Evolutionary conservation across 2,113 vertebrate species (phyloP).

Genomic region (Oncorhynchus kisutch): DNA sequence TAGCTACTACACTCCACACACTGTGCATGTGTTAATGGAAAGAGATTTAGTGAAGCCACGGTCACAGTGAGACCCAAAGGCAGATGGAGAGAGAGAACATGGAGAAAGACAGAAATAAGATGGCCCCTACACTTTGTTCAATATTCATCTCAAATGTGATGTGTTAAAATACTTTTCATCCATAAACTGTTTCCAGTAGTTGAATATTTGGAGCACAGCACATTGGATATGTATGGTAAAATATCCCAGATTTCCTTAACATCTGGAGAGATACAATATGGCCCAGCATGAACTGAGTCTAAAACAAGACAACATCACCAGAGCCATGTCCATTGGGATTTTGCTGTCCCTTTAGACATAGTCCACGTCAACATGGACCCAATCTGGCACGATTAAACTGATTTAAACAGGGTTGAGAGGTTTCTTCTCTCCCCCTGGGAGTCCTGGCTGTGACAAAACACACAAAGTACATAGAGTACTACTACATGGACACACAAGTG

Average conservation of each 20-base stretch:
- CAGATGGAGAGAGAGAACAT: slow-evolving; percentile 3
- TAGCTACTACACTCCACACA: slow-evolving; percentile 4
- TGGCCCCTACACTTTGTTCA: neutral
- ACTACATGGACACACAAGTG: neutral
- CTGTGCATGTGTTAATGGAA: slow-evolving; percentile 13
- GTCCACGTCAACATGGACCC: too few relatives aligned
- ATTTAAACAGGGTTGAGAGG: too few relatives aligned
- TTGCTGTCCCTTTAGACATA: neutral
- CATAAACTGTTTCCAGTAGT: neutral
- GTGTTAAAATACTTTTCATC: slow-evolving; percentile 15
- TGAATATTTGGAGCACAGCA: neutral
- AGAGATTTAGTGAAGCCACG: slow-evolving; percentile 1
- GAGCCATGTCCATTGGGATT: neutral
- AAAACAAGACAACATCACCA: neutral
- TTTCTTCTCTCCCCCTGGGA: too few relatives aligned
- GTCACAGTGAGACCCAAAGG: neutral
- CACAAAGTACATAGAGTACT: too few relatives aligned
- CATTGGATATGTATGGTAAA: neutral
- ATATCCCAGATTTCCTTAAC: neutral
- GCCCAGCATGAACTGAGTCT: neutral
- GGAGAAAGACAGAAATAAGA: slow-evolving; percentile 12
- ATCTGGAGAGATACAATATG: slow-evolving; percentile 15
- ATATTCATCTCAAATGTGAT: slow-evolving; percentile 3
- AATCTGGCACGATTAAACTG: too few relatives aligned
- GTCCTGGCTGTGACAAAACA: too few relatives aligned